Base-by-base conservation (phyloP, 2,113 vertebrate species). In the Anthoscopus minutus region DNA sequence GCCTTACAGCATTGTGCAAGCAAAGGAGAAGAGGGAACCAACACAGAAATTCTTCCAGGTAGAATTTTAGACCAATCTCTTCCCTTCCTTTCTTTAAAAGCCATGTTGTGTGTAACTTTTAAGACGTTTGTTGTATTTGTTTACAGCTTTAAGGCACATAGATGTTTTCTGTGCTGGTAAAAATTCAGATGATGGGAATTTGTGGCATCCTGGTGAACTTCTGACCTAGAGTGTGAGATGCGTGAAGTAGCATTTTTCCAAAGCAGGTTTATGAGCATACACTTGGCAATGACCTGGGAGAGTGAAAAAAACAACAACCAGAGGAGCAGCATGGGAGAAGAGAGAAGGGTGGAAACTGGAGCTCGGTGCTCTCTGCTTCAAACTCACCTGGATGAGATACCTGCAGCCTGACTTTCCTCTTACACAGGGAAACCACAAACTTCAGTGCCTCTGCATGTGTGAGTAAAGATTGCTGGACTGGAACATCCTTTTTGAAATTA, bases 1-100 rank as follows among this genome's bases (percentile, higher is more conserved):
- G 14, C 0, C 1, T 53, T 10, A 27, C 4, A 9, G 17, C 10
- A 4, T 0, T 6, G 8, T 5, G 2, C 16, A 23, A 33, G 13
- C 2, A 3, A 50, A 57, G n/a, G 40, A 67, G 19, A 31, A 54
- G 37, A 57, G 12, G 9, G 3, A 13, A 35, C 24, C n/a, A 31
- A 53, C 22, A 35, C 2, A 19, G 38, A 89, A 89, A 87, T 19
- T 19, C 11, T 44, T 33, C 72, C 54, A 31, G 0, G 1, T 47
- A 40, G 65, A 47, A 60, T 74, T 88, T 85, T 37, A 85, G 31
- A n/a, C 11, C 1, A n/a, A 56, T 37, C 7, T 4, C 1, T 78
- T 58, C 19, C 25, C 16, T 66, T 20, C 25, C 4, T 57, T 61
- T 66, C 45, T 35, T 76, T 69, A 60, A 94, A 76, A 69, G 3